Evolutionary conservation across 2,888 invertebrate species (phyloP), one percentile per base, ranked within the genome.

Genomic region (Leptinotarsa tumamoca): DNA sequence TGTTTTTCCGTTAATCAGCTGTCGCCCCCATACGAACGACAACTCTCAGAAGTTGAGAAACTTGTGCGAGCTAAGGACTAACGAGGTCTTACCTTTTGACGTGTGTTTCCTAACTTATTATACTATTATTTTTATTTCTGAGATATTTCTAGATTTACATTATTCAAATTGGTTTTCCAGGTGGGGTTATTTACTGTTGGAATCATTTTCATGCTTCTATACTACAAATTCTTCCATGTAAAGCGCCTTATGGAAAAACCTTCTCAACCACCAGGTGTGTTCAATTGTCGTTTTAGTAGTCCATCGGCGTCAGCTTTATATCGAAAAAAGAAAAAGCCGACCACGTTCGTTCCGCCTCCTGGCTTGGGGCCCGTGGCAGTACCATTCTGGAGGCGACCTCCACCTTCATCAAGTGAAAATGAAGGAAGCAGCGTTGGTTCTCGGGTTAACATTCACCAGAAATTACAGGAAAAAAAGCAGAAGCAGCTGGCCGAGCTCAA

Each of bases 261-360:
- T 5, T 79, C 86, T 18, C 85, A 85, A 43, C 87, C 87, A 49
- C 95, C 95, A 0, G 96, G 96, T 0, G 96, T 96, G n/a, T 96
- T 96, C 87, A 96, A 96, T 87, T 96, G 96, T 85, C 91, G 96
- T 58, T 95, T 96, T 70, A 91, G 93, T 4, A 95, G 95, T 86
- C 95, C 96, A 0, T 84, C 87, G 4, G 85, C 87, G 4, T 85
- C 85, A 4, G 80, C 87, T 21, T 79, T 87, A 14, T 87, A 87
- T 76, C 90, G 96, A 33, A 96, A 96, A 87, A 96, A 96, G 89
- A 96, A 96, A 87, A 96, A 96, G 87, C 96, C 96, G n/a, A 95
- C 96, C 0, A 93, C 94, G 0, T 96, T 96, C 87, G 94, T 96
- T 4, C 96, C 96, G 0, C 95, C 95, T 0, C 79, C 80, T 1